A percentile compares a stretch with the other conserved stretches of the same genome.
Evolutionary conservation across 2,888 invertebrate species (phyloP).

Genomic region (Phortica okadai): DNA sequence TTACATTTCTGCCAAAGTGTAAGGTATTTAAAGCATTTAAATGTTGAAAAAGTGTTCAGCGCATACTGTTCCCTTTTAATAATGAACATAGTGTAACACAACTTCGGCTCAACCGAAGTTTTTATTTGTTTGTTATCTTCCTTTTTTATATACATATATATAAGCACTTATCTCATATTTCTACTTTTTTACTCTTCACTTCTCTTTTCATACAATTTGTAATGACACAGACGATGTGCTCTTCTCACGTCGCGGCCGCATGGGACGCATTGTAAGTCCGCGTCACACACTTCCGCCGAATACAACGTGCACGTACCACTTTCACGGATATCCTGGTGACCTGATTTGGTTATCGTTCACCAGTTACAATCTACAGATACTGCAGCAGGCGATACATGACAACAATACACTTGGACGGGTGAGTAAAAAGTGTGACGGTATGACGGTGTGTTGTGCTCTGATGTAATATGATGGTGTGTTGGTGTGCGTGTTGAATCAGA

Average conservation of each 20-base stretch:
- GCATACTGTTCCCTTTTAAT: background rate
- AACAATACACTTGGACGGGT: slow-evolving; percentile 77
- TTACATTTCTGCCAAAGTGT: background rate
- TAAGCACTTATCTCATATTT: slow-evolving; percentile 10
- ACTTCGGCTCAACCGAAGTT: background rate
- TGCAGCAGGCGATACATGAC: slow-evolving; percentile 81
- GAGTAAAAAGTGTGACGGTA: slow-evolving; percentile 54
- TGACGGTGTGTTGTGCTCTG: background rate
- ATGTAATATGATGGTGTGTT: no score
- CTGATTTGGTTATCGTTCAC: slow-evolving; percentile 92
- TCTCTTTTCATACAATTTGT: slow-evolving; percentile 21
- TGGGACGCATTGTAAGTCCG: slow-evolving; percentile 86
- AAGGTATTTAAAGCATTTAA: no score
- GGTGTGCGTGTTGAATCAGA: no score
- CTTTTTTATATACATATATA: background rate
- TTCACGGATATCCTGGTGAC: slow-evolving; percentile 87
- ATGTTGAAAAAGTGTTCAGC: no score
- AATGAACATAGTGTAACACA: background rate
- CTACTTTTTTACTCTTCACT: slow-evolving; percentile 7
- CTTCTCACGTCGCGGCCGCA: slow-evolving; percentile 81
- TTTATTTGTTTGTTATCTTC: background rate
- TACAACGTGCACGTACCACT: slow-evolving; percentile 91
- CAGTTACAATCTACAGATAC: slow-evolving; percentile 88
- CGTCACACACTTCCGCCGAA: slow-evolving; percentile 90
- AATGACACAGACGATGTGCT: slow-evolving; percentile 76